phyloP scores from a whole-genome alignment of 2,888 invertebrate genomes.

The Brachypalpus laphriformis region DNA sequence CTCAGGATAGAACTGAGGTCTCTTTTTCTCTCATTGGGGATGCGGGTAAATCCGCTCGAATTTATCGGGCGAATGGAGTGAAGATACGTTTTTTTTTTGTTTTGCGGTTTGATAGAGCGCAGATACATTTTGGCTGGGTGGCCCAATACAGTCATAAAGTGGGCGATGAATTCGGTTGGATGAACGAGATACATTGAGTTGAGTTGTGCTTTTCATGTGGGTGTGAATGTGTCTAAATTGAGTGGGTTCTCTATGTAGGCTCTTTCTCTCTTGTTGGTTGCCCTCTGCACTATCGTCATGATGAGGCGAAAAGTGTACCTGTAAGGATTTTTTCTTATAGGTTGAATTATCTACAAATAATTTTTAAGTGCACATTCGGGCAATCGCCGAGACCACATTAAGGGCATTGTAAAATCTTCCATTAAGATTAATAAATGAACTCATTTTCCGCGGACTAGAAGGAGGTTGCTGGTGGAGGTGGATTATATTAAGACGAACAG shows the following conservation, averaged over 20 bases:
- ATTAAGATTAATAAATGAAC: constrained; percentile 75
- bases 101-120: constrained; percentile 68
- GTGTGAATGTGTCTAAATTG: constrained; percentile 5
- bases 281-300: constrained; percentile 6
- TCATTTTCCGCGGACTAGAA: constrained; percentile 67
- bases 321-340: constrained; percentile 72
- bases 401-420: constrained; percentile 74
- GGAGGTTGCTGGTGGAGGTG: neutral
- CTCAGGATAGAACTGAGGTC: constrained; percentile 29
- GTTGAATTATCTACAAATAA: constrained; percentile 74
- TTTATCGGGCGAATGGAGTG: constrained; percentile 66
- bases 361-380: constrained; percentile 74
- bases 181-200: constrained; percentile 64
- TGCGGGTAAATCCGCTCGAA: constrained; percentile 31
- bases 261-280: constrained; percentile 9
- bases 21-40: constrained; percentile 40
- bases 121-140: constrained; percentile 57
- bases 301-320: constrained; percentile 60
- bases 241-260: constrained; percentile 32
- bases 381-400: constrained; percentile 74
- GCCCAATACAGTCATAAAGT: constrained; percentile 45
- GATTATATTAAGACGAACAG: neutral
- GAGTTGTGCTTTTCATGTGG: neutral
- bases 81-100: constrained; percentile 51
- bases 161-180: constrained; percentile 61